phyloP scores from a whole-genome alignment of 2,797 vertebrate genomes.

The Sardinella longiceps region DNA sequence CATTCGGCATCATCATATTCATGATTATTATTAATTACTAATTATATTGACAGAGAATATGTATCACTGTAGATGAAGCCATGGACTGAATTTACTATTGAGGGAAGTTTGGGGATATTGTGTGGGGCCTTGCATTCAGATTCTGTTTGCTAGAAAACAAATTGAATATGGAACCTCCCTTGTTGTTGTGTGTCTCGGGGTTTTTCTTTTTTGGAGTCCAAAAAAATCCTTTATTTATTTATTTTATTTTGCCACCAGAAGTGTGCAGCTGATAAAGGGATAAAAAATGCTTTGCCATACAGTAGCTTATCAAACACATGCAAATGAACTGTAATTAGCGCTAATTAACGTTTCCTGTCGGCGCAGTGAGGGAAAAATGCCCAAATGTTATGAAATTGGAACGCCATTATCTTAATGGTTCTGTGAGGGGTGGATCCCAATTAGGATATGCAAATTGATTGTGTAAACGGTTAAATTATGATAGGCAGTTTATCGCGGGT shows the following conservation, averaged over 20 bases:
- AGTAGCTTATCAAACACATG: constrained; percentile 91
- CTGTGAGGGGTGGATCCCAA: constrained; percentile 87
- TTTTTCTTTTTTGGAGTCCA: background rate
- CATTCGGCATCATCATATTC: background rate
- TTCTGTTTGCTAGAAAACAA: constrained; percentile 1
- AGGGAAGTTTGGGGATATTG: background rate
- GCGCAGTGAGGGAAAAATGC: constrained; percentile 85
- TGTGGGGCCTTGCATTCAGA: background rate
- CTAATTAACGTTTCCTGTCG: constrained; percentile 89
- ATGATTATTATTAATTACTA: background rate
- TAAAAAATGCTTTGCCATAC: constrained; percentile 85
- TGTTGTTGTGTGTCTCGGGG: background rate
- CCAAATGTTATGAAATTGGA: constrained; percentile 90
- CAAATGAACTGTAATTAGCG: constrained; percentile 92
- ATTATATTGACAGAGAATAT: background rate
- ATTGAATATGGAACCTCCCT: background rate
- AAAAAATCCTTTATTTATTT: constrained; percentile 11
- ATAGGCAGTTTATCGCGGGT: constrained; percentile 81
- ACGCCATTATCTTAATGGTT: constrained; percentile 89
- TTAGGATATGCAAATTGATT: constrained; percentile 88
- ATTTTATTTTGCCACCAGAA: constrained; percentile 47
- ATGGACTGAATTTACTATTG: background rate
- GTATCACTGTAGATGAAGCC: background rate
- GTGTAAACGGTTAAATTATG: constrained; percentile 83
- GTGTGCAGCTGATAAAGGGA: constrained; percentile 82